Evolutionary conservation across 1,140 invertebrate genomes (phyloP).

Genomic region (Drosophila fuyamai): DNA sequence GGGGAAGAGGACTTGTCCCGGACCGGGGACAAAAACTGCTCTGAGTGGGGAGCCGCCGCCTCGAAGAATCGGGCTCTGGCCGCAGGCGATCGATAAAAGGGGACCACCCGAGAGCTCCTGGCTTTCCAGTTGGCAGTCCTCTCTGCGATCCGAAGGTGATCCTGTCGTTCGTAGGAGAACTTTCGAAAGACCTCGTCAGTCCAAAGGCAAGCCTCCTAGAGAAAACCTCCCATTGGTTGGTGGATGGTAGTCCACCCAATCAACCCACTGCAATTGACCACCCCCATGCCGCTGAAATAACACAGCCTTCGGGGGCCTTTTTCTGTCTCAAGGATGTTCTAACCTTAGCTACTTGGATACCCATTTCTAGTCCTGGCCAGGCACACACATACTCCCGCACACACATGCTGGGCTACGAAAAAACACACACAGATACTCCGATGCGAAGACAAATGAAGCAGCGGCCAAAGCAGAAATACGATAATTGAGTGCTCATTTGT

Average conservation of each 20-base stretch:
- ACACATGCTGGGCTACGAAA: neutral
- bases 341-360: neutral
- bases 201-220: no score
- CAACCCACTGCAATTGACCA: neutral
- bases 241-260: no score
- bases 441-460: constrained; percentile 71
- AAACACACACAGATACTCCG: constrained; percentile 1
- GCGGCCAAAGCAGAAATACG: constrained; percentile 78
- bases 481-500: constrained; percentile 83
- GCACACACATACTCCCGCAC: neutral
- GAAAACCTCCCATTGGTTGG: no score
- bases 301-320: no score
- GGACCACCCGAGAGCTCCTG: constrained; percentile 32
- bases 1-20: constrained; percentile 7
- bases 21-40: constrained; percentile 7
- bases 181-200: neutral
- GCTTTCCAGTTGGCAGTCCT: neutral
- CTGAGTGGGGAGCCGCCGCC: neutral
- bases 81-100: constrained; percentile 19
- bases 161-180: no score
- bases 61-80: neutral
- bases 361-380: constrained; percentile 4
- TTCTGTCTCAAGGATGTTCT: neutral
- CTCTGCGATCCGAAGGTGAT: neutral
- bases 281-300: neutral